Conservation (phyloP, 2,888 invertebrate genomes). For the Crioceris asparagi region DNA sequence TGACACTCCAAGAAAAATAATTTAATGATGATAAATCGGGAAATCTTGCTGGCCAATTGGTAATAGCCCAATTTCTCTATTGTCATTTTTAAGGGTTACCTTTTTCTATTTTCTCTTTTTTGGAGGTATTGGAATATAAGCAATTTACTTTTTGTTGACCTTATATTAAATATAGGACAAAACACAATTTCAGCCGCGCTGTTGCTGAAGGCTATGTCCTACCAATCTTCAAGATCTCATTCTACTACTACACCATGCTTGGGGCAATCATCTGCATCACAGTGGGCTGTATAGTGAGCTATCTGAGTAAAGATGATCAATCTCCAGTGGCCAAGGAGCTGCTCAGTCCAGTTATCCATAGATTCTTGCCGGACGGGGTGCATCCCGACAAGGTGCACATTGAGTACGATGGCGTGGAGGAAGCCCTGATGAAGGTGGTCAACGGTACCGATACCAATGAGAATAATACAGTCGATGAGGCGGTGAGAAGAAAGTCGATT, state of each 20-base stretch:
- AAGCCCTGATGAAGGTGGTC: slow-evolving; percentile 9
- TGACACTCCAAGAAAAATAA: no score
- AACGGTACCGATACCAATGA: slow-evolving; percentile 2
- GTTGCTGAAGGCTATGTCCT: slow-evolving; percentile 8
- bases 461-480: slow-evolving; percentile 1
- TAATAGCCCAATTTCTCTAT: no score
- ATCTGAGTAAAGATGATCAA: slow-evolving; percentile 17
- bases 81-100: no score
- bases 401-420: slow-evolving; percentile 12
- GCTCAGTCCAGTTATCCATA: slow-evolving; percentile 21
- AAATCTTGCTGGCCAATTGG: no score
- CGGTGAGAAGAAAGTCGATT: slow-evolving; percentile 6
- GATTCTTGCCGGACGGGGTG: slow-evolving; percentile 15
- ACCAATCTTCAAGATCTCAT: slow-evolving; percentile 23
- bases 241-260: slow-evolving; percentile 23
- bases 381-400: slow-evolving; percentile 9
- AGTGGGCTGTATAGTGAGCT: slow-evolving; percentile 22
- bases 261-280: slow-evolving; percentile 17
- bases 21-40: no score
- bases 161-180: no score
- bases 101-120: no score
- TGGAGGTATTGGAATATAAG: no score
- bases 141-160: no score
- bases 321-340: slow-evolving; percentile 19
- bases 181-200: slow-evolving; percentile 6